Percentiles rank a stretch among this genome's conserved stretches.
phyloP scores from a whole-genome alignment of 2,113 vertebrate genomes.

The Syngnathus typhle region DNA sequence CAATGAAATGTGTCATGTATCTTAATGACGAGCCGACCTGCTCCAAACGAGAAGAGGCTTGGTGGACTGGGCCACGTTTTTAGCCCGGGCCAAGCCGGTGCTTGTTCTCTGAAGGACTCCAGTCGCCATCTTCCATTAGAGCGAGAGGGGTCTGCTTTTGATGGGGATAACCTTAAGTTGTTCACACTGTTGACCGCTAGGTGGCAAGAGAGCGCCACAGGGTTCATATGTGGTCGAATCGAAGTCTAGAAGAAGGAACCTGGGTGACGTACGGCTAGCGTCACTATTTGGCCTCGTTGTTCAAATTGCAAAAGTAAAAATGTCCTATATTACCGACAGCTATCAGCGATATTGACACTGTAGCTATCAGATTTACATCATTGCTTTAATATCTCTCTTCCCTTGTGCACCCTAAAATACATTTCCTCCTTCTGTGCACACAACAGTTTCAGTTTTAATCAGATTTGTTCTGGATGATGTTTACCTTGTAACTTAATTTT shows the following conservation, averaged over 20 bases:
- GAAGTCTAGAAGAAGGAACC: not conserved
- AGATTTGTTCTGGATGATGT: too few relatives aligned
- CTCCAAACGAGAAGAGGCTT: slow-evolving; percentile 42
- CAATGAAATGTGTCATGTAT: not conserved
- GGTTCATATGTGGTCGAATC: not conserved
- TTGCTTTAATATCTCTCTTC: not conserved
- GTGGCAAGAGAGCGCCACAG: slow-evolving; percentile 25
- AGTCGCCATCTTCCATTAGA: slow-evolving; percentile 77
- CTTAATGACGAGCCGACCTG: slow-evolving; percentile 55
- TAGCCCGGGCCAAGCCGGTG: slow-evolving; percentile 58
- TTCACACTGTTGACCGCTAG: slow-evolving; percentile 10
- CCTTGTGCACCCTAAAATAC: too few relatives aligned
- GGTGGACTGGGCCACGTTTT: slow-evolving; percentile 37
- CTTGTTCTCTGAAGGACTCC: slow-evolving; percentile 73
- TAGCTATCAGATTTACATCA: not conserved
- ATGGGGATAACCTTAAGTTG: not conserved
- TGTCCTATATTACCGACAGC: too few relatives aligned
- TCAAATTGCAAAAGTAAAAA: not conserved
- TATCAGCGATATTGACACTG: too few relatives aligned
- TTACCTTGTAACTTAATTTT: too few relatives aligned
- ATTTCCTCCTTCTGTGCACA: too few relatives aligned
- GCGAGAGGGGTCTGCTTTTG: not conserved
- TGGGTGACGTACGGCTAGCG: not conserved
- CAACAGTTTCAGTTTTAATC: too few relatives aligned
- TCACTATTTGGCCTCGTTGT: not conserved